Evolutionary conservation across 2,113 vertebrate species (phyloP).

Genomic region (Hemiscyllium ocellatum): DNA sequence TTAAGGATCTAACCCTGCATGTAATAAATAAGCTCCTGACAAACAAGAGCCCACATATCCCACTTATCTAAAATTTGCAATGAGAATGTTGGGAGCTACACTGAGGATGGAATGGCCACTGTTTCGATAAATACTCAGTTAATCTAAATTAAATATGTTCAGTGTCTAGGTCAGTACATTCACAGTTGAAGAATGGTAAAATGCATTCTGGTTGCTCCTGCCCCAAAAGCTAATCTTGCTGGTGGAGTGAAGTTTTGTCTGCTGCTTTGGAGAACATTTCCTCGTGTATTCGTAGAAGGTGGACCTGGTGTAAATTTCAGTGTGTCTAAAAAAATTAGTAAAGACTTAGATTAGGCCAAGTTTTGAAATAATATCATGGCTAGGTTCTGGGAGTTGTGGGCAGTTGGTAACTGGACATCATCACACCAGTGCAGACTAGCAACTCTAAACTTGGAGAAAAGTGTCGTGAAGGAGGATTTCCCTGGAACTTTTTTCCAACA

Average conservation of each 20-base stretch:
- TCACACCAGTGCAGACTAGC: too few species aligned
- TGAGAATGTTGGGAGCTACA: neutral
- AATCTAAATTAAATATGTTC: neutral
- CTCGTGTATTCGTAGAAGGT: neutral
- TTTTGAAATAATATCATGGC: too few species aligned
- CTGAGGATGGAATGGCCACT: neutral
- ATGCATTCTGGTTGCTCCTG: neutral
- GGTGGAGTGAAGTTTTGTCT: neutral
- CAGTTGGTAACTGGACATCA: too few species aligned
- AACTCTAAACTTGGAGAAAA: too few species aligned
- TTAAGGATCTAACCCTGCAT: neutral
- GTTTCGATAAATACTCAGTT: neutral
- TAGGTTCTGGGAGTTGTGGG: too few species aligned
- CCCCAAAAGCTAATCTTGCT: neutral
- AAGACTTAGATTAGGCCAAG: neutral
- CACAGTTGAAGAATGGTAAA: neutral
- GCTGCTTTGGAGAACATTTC: neutral
- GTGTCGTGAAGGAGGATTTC: too few species aligned
- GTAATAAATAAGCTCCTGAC: neutral
- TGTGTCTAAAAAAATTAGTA: neutral
- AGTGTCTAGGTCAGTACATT: neutral
- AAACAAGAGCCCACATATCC: neutral
- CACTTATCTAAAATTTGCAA: neutral
- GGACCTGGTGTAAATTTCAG: neutral
- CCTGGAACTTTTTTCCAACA: too few species aligned